Base-by-base conservation (phyloP, 2,888 invertebrate genomes). In the Tachina fera region DNA sequence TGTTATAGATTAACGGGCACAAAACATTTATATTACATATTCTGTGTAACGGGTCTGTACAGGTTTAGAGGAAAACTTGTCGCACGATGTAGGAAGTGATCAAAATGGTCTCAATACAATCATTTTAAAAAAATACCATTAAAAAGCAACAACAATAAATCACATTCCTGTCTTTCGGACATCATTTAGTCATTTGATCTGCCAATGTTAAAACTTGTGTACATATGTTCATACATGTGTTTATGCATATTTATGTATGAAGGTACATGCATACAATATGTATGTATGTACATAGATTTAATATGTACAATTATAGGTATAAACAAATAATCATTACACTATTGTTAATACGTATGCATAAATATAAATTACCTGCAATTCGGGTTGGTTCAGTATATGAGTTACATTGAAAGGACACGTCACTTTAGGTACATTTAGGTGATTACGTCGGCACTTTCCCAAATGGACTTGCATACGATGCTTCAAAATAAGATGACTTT, bases 401-500 rank as follows among this genome's bases (percentile, higher is more conserved):
- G 87, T 87, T 6, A 87, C 81, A 70, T 88, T 88, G 43, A 88
- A 88, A 1, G 88, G 88, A 71, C 88, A 88, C 0, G 83, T 84
- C 1, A 68, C 75, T 43, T 84, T 87, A 1, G 71, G 75, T 11
- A 63, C 77, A 58, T 85, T 43, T n/a, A 43, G 16, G 51, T 87
- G 81, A 58, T 83, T 87, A 10, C 82, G 80, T 8, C 87, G 56
- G 47, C 88, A 88, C 10, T 82, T 80, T 11, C 43, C 75, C 13
- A 88, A 61, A 39, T 88, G 88, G 0, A 87, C 82, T 67, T 87
- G 88, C 79, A 88, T 85, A 1, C 88, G 86, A 11, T 22, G n/a
- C 45, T 76, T 81, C 63, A 88, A 77, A 60, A 88, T 87, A n/a
- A 41, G 72, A 72, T 88, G 95, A 0, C 93, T 82, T 31, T 84